These are phyloP conservation scores for Oceanodroma leucorhoa DNA, from an alignment of 2,797 vertebrate species.

Conservation along the genomic window DNA sequence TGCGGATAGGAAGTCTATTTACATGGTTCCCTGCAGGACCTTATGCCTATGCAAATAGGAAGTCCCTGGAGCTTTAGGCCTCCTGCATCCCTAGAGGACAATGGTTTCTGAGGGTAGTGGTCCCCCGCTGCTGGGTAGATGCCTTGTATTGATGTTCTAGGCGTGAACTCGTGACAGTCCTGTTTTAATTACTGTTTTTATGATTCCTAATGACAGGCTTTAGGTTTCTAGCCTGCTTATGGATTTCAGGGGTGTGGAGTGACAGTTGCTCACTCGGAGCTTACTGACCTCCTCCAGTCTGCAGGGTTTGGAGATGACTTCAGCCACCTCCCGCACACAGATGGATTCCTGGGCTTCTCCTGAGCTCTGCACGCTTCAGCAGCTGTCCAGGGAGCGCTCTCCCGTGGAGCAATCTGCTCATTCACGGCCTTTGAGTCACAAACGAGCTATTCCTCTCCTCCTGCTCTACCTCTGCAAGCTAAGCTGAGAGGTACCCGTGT, in stretches of 20 bases:
- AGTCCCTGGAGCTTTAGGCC: background rate
- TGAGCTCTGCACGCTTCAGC: background rate
- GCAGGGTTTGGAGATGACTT: background rate
- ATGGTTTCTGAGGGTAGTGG: background rate
- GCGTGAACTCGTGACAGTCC: background rate
- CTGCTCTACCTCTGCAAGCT: background rate
- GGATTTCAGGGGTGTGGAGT: constrained; percentile 14
- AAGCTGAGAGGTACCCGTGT: background rate
- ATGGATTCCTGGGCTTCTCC: background rate
- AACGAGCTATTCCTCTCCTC: background rate
- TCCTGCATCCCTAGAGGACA: background rate
- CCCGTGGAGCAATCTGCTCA: background rate
- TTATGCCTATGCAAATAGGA: background rate
- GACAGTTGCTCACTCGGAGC: background rate
- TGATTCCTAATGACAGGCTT: constrained; percentile 41
- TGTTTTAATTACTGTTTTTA: constrained; percentile 42
- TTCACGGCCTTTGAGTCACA: background rate
- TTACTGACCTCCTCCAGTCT: background rate
- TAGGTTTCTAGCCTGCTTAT: background rate
- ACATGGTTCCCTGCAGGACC: background rate
- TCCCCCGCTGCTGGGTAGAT: constrained; percentile 2
- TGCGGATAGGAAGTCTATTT: background rate
- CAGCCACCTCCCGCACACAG: background rate
- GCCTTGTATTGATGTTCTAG: background rate
- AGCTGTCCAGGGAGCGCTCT: background rate